Evolutionary conservation across 2,797 vertebrate genomes (phyloP).

Genomic region (Semotilus atromaculatus): DNA sequence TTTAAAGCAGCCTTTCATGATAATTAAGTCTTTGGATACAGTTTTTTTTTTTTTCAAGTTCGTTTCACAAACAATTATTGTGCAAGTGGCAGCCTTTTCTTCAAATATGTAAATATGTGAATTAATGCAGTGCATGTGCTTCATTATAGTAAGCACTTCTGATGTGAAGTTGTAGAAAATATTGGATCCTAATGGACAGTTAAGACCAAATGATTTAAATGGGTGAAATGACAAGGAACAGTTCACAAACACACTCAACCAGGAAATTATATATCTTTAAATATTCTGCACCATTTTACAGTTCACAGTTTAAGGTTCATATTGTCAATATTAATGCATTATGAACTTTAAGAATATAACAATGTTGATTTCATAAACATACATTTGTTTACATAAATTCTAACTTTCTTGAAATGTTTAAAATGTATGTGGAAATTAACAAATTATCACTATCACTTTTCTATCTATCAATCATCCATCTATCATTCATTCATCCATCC

Average conservation of each 20-base stretch:
- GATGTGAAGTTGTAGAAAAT: not conserved
- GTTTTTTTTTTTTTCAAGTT: constrained; percentile 14
- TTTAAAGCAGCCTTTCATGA: constrained; percentile 21
- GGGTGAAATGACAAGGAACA: not conserved
- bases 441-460: too few species aligned
- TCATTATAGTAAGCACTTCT: not conserved
- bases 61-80: constrained; percentile 21
- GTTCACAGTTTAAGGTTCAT: too few species aligned
- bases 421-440: not conserved
- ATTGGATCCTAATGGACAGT: not conserved
- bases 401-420: not conserved
- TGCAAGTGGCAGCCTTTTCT: not conserved
- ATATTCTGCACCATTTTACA: not conserved
- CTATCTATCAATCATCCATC: too few species aligned
- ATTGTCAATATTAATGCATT: not conserved
- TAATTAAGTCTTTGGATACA: constrained; percentile 3
- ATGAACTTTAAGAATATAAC: too few species aligned
- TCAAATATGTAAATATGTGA: constrained; percentile 13
- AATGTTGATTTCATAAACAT: not conserved
- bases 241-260: too few species aligned
- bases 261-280: too few species aligned
- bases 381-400: not conserved
- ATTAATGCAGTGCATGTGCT: not conserved
- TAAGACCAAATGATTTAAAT: not conserved
- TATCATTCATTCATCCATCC: too few species aligned